These are phyloP conservation scores for Cyaniris semiargus DNA, from an alignment of 2,888 invertebrate genomes.

Conservation along the genomic window DNA sequence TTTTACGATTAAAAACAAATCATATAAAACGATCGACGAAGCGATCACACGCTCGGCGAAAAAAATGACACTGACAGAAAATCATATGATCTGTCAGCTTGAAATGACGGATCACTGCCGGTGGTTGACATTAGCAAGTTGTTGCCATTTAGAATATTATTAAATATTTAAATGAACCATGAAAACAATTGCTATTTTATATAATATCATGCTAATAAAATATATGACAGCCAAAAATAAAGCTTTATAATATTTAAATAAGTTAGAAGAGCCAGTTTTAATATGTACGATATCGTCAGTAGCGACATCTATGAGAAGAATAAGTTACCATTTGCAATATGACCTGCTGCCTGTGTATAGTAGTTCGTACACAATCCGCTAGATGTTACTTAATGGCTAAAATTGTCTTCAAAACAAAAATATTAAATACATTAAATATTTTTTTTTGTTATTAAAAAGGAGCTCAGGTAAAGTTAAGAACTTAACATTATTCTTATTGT, in stretches of 20 bases:
- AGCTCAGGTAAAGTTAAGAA: too few relatives aligned
- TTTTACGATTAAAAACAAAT: slow-evolving; percentile 32
- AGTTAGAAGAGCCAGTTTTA: too few relatives aligned
- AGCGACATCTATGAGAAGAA: not conserved
- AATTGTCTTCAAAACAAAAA: not conserved
- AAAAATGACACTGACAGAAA: slow-evolving; percentile 46
- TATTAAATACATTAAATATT: too few relatives aligned
- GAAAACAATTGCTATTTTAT: not conserved
- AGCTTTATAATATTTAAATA: too few relatives aligned
- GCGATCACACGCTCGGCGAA: slow-evolving; percentile 40
- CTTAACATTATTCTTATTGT: too few relatives aligned
- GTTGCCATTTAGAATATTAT: not conserved
- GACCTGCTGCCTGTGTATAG: slow-evolving; percentile 5
- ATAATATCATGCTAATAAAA: not conserved
- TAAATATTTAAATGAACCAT: too few relatives aligned
- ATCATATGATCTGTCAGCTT: slow-evolving; percentile 21
- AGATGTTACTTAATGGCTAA: not conserved
- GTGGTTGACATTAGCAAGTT: not conserved
- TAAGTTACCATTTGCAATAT: slow-evolving; percentile 34
- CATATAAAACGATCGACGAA: slow-evolving; percentile 36
- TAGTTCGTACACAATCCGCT: not conserved
- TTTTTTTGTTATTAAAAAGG: too few relatives aligned
- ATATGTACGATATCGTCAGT: not conserved
- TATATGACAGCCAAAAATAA: too few relatives aligned
- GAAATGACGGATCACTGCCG: slow-evolving; percentile 2